These are phyloP conservation scores for Periparus ater DNA, from an alignment of 2,797 vertebrate genomes.

Conservation along the genomic window DNA sequence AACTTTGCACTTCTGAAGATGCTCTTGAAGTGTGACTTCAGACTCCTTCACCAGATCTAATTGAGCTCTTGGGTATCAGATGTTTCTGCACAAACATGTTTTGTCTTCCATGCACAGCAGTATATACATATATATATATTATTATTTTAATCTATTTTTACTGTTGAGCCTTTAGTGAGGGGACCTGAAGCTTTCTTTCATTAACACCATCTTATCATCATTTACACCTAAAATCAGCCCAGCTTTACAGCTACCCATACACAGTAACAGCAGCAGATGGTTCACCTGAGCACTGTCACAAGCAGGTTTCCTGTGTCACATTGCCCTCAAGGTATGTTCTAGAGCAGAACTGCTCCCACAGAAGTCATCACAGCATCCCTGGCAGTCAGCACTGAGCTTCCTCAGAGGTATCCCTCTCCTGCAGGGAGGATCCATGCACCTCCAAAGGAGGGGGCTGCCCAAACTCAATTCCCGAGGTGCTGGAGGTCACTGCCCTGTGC, in stretches of 20 bases:
- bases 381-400: not conserved
- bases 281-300: rapidly evolving
- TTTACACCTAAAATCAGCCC: not conserved
- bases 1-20: not conserved
- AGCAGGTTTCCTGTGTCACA: not conserved
- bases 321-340: not conserved
- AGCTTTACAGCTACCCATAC: not conserved
- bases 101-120: not conserved
- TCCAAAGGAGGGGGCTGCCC: not conserved
- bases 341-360: not conserved
- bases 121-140: rapidly evolving
- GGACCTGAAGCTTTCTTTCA: not conserved
- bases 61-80: not conserved
- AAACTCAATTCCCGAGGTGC: rapidly evolving
- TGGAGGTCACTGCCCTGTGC: not conserved
- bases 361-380: not conserved
- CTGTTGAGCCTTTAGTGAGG: not conserved
- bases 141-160: not conserved
- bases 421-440: rapidly evolving
- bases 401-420: not conserved
- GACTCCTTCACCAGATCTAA: not conserved
- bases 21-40: not conserved
- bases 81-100: not conserved
- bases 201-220: not conserved
- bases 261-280: rapidly evolving